Percentiles rank a stretch among this genome's conserved stretches.
These are phyloP conservation scores for Pseudorectes ferrugineus DNA, from an alignment of 2,113 vertebrate species.

Conservation along the genomic window DNA sequence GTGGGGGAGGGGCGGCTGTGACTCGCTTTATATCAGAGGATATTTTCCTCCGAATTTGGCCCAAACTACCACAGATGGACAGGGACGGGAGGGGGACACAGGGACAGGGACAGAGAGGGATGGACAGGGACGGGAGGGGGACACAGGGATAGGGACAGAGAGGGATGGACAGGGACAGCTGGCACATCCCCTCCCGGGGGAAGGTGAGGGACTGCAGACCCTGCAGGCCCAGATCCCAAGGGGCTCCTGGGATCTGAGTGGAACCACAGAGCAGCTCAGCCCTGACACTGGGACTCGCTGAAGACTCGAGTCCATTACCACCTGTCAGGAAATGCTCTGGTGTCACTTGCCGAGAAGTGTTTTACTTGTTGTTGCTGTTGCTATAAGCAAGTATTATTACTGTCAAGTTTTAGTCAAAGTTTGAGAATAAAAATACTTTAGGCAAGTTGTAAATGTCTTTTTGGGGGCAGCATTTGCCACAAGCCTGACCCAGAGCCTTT, in stretches of 20 bases:
- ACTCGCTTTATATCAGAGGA: too few relatives aligned
- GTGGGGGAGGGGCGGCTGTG: too few relatives aligned
- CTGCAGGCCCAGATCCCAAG: neutral
- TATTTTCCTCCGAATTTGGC: too few relatives aligned
- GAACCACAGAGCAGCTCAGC: neutral
- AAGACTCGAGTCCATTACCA: neutral
- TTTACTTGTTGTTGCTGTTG: neutral
- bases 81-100: neutral
- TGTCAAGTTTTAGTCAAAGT: neutral
- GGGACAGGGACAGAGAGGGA: neutral
- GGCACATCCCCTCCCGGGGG: accelerated
- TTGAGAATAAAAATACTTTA: neutral
- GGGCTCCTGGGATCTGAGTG: neutral
- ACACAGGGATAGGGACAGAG: neutral
- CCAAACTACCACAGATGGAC: too few relatives aligned
- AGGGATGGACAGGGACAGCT: neutral
- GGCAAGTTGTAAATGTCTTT: neutral
- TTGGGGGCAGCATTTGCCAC: neutral
- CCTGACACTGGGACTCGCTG: neutral
- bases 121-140: neutral
- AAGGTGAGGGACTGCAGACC: neutral
- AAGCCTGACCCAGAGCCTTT: neutral
- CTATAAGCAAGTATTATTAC: neutral
- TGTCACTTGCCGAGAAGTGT: neutral
- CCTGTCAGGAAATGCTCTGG: neutral